Evolutionary conservation across 2,113 vertebrate genomes (phyloP), one percentile per base, ranked within the genome.

Genomic region (Meriones unguiculatus): DNA sequence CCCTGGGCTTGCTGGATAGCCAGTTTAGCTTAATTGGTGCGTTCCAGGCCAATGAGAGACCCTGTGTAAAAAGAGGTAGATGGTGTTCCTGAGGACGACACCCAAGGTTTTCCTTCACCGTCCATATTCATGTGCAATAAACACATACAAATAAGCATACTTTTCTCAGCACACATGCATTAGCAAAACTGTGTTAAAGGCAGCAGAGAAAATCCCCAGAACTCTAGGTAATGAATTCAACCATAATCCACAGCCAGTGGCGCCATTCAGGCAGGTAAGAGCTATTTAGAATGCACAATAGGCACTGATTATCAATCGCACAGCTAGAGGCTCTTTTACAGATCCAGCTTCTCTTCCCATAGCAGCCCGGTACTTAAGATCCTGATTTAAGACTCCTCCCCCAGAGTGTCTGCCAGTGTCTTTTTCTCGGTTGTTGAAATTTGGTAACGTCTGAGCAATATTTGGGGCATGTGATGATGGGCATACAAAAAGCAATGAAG

Each of bases 241-340:
- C 54, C 22, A 20, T 72, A 77, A 82, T 54, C 28, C 32, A 30
- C 86, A 59, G 73, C 95, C 67, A 72, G 10, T 88, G 41, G 41
- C 7, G 6, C 64, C 22, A 14, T 78, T 89, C 81, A 95, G 59
- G 32, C 52, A 96, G 28, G 28, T 54, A 54, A 97, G 17, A 95
- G 62, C 70, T 87, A 57, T 92, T 93, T 87, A 96, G 94, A 91
- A 96, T 91, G 20, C 30, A 72, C 24, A 93, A 14, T 94, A 90
- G 17, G 25, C 94, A 32, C 77, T 93, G 77, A 73, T 96, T 95
- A 90, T 91, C 93, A 87, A 93, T 73, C 96, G 57, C 22, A 76
- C 6, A 59, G 50, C 32, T 92, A 77, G 4, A 52, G 2, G 86
- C 41, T 93, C 59, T 95, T 89, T 77, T 59, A 62, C 91, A 93